Percentiles rank a stretch among this genome's conserved stretches.
Evolutionary conservation across 2,113 vertebrate genomes (phyloP).

Genomic region (Callorhinus ursinus): DNA sequence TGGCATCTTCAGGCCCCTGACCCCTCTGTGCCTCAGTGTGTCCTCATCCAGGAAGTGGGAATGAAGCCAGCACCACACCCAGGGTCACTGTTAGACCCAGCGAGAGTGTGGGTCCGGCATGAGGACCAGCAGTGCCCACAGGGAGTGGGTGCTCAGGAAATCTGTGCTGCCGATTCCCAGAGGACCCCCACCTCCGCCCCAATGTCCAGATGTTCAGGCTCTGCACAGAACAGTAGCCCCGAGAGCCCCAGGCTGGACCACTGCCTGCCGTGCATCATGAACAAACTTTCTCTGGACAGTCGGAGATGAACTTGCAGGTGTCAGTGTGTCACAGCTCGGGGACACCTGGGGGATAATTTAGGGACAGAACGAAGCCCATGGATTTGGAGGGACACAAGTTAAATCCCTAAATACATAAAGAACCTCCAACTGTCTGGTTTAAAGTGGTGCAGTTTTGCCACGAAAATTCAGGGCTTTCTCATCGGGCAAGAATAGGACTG

Average conservation of each 20-base stretch:
- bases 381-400: rapidly evolving
- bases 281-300: rapidly evolving
- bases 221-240: rapidly evolving
- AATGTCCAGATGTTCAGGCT: rapidly evolving
- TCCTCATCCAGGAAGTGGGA: too few relatives aligned
- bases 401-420: rapidly evolving
- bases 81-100: too few relatives aligned
- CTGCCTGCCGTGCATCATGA: rapidly evolving
- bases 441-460: background rate
- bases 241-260: background rate
- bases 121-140: rapidly evolving
- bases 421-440: background rate
- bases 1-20: background rate
- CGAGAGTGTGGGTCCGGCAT: rapidly evolving
- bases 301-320: rapidly evolving
- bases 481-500: background rate
- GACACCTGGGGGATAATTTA: rapidly evolving
- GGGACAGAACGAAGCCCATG: rapidly evolving
- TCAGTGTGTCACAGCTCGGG: rapidly evolving
- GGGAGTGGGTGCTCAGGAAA: background rate
- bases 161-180: rapidly evolving
- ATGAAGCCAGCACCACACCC: background rate
- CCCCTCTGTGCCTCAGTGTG: background rate
- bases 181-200: rapidly evolving
- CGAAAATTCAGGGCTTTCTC: background rate